Evolutionary conservation across 2,888 invertebrate species (phyloP), one percentile per base, ranked within the genome.

Genomic region (Epiblema foenella): DNA sequence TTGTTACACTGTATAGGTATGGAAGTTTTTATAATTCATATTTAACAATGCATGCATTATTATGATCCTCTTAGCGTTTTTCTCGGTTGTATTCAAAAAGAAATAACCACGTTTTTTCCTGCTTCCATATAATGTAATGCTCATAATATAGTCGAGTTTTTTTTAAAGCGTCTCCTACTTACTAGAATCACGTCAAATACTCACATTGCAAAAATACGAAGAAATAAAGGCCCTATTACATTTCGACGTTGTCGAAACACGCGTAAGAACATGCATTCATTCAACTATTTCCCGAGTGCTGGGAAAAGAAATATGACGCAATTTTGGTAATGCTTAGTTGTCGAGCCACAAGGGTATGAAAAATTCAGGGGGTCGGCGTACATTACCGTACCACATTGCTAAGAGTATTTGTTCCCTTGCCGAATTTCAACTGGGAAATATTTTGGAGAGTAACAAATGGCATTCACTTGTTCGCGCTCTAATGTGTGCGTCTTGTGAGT

Each of bases 261-360:
- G 84, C 79, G 82, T 79, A 80, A 80, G 85, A 84, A 80, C 82
- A 83, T 83, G 88, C 86, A 88, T 88, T 84, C 86, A 80, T 83
- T 83, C 83, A 88, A 91, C 91, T 93, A 91, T 89, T 91, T 88
- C 83, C 87, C 83, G 80, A 77, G 89, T 87, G 89, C 85, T 86
- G 82, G 80, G 87, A 86, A 87, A 91, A 92, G 91, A 93, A 92
- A 92, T 92, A 92, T 93, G 91, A 91, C 88, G 92, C 93, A 93
- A 93, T 93, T 93, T 91, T 85, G 87, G 91, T 93, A 93, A 93
- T 93, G 93, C 89, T 90, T 88, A 91, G 90, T 93, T 91, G 92
- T 91, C 91, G 89, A 87, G 91, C 88, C 90, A 89, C 91, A 86
- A 88, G 92, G 91, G 92, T 91, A 92, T 93, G 92, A 93, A 93